Evolutionary conservation across 23 tunicate genomes (phyloP).

Genomic region (Aplidium turbinatum): DNA sequence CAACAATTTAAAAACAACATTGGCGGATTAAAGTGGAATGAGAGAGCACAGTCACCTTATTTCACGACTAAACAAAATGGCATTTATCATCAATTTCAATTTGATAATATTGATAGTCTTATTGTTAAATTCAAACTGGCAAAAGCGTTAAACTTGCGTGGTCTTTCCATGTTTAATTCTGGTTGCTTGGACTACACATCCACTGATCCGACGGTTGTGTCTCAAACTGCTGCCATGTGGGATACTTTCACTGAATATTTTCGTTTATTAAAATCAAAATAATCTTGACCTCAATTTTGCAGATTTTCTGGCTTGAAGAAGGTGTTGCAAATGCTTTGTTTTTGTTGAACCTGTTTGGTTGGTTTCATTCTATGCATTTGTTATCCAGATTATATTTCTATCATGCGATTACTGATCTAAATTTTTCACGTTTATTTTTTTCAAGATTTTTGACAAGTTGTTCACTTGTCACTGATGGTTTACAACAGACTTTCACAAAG

Average conservation of each 20-base stretch:
- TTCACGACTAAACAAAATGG: conserved; percentile 47
- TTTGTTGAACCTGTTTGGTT: too few species aligned
- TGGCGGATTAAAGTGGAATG: conserved; percentile 45
- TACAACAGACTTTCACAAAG: too few species aligned
- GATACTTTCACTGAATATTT: conserved; percentile 32
- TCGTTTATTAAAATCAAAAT: conserved; percentile 1
- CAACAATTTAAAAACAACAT: conserved; percentile 13
- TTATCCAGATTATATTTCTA: too few species aligned
- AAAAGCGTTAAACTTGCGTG: conserved; percentile 19
- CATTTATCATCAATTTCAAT: conserved; percentile 61
- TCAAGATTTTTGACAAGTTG: too few species aligned
- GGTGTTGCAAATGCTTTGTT: too few species aligned
- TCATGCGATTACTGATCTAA: too few species aligned
- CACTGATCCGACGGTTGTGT: conserved; percentile 30
- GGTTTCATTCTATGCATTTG: too few species aligned
- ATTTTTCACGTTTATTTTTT: too few species aligned
- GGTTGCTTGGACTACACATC: conserved; percentile 50
- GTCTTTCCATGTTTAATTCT: conserved; percentile 68
- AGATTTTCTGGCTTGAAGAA: too few species aligned
- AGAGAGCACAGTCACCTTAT: conserved; percentile 37
- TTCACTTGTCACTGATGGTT: too few species aligned
- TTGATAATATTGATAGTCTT: conserved; percentile 59
- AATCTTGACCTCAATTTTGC: too few species aligned
- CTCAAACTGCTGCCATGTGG: conserved; percentile 51
- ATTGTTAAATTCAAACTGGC: conserved; percentile 56